Percentiles rank a stretch among this genome's conserved stretches.
Evolutionary conservation across 2,888 invertebrate species (phyloP).

Genomic region (Drosophila subsilvestris): DNA sequence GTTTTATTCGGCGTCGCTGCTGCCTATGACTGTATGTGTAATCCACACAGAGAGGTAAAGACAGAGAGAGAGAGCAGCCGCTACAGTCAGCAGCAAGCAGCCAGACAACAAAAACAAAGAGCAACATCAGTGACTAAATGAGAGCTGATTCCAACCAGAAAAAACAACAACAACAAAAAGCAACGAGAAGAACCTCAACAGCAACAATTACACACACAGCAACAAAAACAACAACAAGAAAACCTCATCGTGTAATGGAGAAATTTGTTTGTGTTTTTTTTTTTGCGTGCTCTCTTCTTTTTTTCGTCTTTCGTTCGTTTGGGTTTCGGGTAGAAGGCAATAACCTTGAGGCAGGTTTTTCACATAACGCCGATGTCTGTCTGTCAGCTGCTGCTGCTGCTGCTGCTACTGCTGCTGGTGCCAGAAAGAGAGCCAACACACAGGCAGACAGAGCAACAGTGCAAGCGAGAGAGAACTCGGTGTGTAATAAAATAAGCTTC

Average conservation of each 20-base stretch:
- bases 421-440: conserved; percentile 16
- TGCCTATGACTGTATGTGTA: conserved; percentile 3
- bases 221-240: conserved; percentile 33
- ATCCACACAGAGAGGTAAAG: conserved; percentile 24
- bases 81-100: background rate
- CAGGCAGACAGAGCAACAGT: conserved; percentile 6
- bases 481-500: conserved; percentile 35
- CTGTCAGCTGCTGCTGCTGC: background rate
- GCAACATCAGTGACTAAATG: conserved; percentile 44
- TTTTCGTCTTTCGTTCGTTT: conserved; percentile 19
- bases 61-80: conserved; percentile 12
- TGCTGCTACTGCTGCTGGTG: background rate
- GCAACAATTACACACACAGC: conserved; percentile 27
- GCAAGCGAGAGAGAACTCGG: conserved; percentile 13
- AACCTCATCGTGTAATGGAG: conserved; percentile 69
- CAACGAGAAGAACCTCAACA: conserved; percentile 16
- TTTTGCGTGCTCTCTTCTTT: conserved; percentile 25
- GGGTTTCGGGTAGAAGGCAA: conserved; percentile 67
- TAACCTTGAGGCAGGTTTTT: conserved; percentile 79
- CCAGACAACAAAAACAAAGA: conserved; percentile 32
- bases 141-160: conserved; percentile 57
- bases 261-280: conserved; percentile 63
- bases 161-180: conserved; percentile 21
- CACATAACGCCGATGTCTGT: conserved; percentile 55
- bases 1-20: conserved; percentile 8